A percentile compares a stretch with the other conserved stretches of the same genome.
These are phyloP conservation scores for Lipophrys pholis DNA, from an alignment of 2,113 vertebrate genomes.

Conservation along the genomic window DNA sequence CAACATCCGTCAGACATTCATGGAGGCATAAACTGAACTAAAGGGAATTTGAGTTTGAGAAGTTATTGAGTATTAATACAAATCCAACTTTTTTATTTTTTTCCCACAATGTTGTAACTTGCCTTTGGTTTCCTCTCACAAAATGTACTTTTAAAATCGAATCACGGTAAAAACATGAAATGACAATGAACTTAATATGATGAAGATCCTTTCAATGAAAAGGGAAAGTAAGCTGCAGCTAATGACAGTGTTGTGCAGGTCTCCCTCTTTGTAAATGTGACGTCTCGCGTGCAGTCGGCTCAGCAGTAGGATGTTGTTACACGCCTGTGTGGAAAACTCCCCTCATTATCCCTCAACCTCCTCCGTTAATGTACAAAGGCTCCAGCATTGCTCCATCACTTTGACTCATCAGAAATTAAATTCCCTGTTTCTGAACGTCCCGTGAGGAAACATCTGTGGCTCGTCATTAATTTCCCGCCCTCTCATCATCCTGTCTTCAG, in stretches of 20 bases:
- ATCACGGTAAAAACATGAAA: too few species aligned
- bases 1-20: slow-evolving; percentile 16
- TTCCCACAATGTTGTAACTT: too few species aligned
- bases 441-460: slow-evolving; percentile 28
- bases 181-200: not conserved
- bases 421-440: slow-evolving; percentile 36
- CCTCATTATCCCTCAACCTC: slow-evolving; percentile 18
- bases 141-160: too few species aligned
- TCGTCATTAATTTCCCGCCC: slow-evolving; percentile 60
- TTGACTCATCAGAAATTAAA: slow-evolving; percentile 39
- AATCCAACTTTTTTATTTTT: too few species aligned
- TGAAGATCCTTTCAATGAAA: too few species aligned
- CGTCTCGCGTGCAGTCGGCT: slow-evolving; percentile 6
- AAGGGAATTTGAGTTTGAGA: too few species aligned
- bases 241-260: slow-evolving; percentile 7
- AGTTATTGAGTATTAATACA: not conserved
- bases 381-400: not conserved
- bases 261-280: slow-evolving; percentile 28
- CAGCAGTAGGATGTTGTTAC: slow-evolving; percentile 2
- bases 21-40: too few species aligned
- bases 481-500: slow-evolving; percentile 37
- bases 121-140: too few species aligned
- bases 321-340: slow-evolving; percentile 29
- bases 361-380: not conserved
- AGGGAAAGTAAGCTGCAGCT: not conserved